Percentiles rank a stretch among this genome's conserved stretches.
Evolutionary conservation across 2,797 vertebrate genomes (phyloP).

Genomic region (Craterocephalus amniculus): DNA sequence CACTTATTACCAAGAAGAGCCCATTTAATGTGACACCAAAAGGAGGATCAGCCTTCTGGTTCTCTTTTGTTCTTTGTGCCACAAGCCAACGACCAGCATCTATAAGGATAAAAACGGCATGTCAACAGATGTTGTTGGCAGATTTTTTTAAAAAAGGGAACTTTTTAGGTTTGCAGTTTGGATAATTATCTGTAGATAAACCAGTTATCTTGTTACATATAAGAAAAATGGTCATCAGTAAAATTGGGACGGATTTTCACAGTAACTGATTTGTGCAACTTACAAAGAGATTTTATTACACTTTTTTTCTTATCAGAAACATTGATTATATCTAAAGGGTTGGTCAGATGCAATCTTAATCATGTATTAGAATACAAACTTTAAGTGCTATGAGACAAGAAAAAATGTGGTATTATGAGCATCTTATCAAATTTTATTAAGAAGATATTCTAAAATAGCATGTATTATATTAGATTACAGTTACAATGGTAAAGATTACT

Average conservation of each 20-base stretch:
- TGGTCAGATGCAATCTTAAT: background rate
- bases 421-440: too few species aligned
- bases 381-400: background rate
- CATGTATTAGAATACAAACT: background rate
- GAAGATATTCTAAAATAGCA: too few species aligned
- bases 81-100: conserved; percentile 74
- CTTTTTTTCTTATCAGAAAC: background rate
- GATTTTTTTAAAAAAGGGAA: background rate
- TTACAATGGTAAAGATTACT: background rate
- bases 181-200: background rate
- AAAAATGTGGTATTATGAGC: background rate
- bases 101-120: conserved; percentile 19
- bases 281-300: background rate
- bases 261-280: background rate
- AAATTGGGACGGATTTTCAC: background rate
- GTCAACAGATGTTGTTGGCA: background rate
- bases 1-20: conserved; percentile 68
- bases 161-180: background rate
- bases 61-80: conserved; percentile 58
- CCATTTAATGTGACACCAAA: conserved; percentile 62
- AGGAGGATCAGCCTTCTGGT: background rate
- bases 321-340: too few species aligned
- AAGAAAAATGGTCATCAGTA: background rate
- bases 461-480: too few species aligned
- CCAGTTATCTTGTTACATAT: background rate